phyloP scores from a whole-genome alignment of 2,888 invertebrate species.

The Reticulitermes lucifugus region DNA sequence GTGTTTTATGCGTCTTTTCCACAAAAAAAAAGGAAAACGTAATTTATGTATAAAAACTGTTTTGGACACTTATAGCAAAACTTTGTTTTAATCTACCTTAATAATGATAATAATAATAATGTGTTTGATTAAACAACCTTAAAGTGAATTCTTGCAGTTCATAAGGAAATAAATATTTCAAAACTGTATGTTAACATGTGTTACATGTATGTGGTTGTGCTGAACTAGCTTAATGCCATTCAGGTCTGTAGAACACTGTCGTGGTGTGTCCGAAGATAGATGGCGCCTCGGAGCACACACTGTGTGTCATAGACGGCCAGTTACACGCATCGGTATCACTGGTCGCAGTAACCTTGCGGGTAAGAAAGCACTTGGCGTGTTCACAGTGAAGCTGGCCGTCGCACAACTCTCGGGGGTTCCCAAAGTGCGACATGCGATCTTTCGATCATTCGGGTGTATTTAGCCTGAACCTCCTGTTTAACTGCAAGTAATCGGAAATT shows the following conservation, averaged over 20 bases:
- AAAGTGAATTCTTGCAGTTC: too few species aligned
- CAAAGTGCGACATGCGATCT: too few species aligned
- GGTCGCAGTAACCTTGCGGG: background rate
- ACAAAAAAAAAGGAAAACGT: background rate
- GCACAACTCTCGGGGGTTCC: background rate
- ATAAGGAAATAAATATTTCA: too few species aligned
- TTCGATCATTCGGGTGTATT: background rate
- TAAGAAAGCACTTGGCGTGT: background rate
- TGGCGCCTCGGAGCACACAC: too few species aligned
- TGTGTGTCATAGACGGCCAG: background rate
- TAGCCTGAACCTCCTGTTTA: background rate
- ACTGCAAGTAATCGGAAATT: background rate
- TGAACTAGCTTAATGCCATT: background rate
- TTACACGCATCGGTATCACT: background rate
- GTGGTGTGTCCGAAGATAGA: too few species aligned
- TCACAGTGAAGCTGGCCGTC: slow-evolving; percentile 6
- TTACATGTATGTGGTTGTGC: too few species aligned
- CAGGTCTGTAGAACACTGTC: background rate
- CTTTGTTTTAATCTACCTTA: too few species aligned
- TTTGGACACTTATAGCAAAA: too few species aligned
- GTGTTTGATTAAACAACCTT: too few species aligned
- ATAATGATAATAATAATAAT: too few species aligned
- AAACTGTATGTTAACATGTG: too few species aligned
- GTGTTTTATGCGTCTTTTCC: background rate
- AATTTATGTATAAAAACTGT: too few species aligned